These are phyloP conservation scores for Todiramphus chloris DNA, from an alignment of 2,113 vertebrate genomes.

Conservation along the genomic window DNA sequence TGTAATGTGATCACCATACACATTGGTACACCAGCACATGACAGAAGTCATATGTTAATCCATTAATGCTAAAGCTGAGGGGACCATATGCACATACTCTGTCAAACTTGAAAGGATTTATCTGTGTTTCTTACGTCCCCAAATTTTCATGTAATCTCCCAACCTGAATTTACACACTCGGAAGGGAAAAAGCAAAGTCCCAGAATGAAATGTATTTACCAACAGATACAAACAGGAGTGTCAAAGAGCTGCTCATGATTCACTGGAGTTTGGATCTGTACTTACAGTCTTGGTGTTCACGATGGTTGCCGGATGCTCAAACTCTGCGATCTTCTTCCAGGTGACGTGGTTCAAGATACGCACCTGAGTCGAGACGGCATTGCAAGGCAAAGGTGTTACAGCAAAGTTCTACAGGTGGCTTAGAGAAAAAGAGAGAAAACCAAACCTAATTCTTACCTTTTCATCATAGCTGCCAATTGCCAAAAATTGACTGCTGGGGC, in stretches of 20 bases:
- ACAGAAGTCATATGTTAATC: background rate
- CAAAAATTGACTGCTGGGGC: constrained; percentile 96
- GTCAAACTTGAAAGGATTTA: background rate
- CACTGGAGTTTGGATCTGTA: background rate
- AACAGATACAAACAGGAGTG: background rate
- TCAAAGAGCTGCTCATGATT: background rate
- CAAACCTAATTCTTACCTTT: constrained; percentile 75
- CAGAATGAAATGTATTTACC: background rate
- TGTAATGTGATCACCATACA: background rate
- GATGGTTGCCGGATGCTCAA: constrained; percentile 83
- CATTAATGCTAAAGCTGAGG: background rate
- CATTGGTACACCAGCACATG: background rate
- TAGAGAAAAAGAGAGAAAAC: background rate
- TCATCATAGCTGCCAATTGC: constrained; percentile 95
- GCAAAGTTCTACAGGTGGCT: background rate
- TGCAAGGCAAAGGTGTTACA: background rate
- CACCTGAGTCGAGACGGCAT: constrained; percentile 73
- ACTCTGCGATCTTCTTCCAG: constrained; percentile 89
- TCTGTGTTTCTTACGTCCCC: background rate
- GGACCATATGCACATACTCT: fast-evolving
- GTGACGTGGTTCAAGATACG: constrained; percentile 95
- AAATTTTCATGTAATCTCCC: background rate
- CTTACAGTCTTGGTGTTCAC: constrained; percentile 82
- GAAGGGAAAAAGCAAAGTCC: background rate
- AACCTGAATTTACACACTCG: background rate